A percentile compares a stretch with the other conserved stretches of the same genome.
phyloP scores from a whole-genome alignment of 2,888 invertebrate species.

The Drosophila vallismaia region DNA sequence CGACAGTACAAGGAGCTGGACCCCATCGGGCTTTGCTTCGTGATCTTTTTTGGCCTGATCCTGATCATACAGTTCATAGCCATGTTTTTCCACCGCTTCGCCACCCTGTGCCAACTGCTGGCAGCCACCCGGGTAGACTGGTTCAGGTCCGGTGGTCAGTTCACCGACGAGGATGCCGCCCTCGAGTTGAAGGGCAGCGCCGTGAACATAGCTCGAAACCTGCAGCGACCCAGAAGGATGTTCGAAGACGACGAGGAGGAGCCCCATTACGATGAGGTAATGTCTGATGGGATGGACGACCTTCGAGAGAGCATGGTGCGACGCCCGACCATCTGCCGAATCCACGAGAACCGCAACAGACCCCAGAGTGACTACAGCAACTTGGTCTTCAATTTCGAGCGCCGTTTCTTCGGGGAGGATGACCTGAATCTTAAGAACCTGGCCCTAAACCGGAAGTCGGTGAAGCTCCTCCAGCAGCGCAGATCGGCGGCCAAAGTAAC shows the following conservation, averaged over 20 bases:
- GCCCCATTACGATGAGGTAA: constrained; percentile 53
- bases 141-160: constrained; percentile 76
- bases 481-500: constrained; percentile 73
- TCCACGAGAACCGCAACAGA: constrained; percentile 79
- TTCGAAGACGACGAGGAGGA: constrained; percentile 71
- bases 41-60: constrained; percentile 89
- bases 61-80: constrained; percentile 89
- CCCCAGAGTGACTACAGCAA: constrained; percentile 81
- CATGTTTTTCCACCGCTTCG: constrained; percentile 91
- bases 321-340: constrained; percentile 81
- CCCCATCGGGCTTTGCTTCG: constrained; percentile 90
- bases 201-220: constrained; percentile 86
- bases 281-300: constrained; percentile 30
- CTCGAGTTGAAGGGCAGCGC: constrained; percentile 86
- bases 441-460: constrained; percentile 81
- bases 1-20: constrained; percentile 88
- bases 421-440: constrained; percentile 80
- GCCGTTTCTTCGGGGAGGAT: constrained; percentile 80
- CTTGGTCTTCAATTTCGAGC: constrained; percentile 82
- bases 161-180: constrained; percentile 83
- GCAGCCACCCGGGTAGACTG: constrained; percentile 87
- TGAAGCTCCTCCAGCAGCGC: constrained; percentile 78
- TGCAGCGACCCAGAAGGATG: constrained; percentile 84
- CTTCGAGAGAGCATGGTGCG: constrained; percentile 65
- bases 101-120: constrained; percentile 90